These are phyloP conservation scores for Passer domesticus DNA, from an alignment of 2,113 vertebrate species.

Conservation along the genomic window DNA sequence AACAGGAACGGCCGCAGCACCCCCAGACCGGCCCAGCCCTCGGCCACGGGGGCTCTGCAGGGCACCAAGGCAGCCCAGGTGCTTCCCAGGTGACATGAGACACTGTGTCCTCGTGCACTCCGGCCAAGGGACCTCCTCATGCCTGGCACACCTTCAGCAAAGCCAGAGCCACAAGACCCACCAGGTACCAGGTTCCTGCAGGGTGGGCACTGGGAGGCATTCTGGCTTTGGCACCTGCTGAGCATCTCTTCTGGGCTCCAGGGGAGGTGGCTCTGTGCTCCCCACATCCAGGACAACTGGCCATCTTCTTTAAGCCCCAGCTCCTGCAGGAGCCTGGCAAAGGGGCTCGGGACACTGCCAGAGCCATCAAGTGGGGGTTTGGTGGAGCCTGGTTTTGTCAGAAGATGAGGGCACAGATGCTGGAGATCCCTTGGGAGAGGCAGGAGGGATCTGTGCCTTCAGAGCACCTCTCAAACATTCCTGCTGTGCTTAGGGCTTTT, in stretches of 20 bases:
- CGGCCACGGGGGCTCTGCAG: neutral
- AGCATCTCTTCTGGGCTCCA: neutral
- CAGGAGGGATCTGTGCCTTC: neutral
- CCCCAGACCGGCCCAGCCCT: neutral
- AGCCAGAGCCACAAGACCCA: neutral
- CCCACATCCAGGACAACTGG: neutral
- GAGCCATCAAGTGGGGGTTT: rapidly evolving
- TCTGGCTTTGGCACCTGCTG: neutral
- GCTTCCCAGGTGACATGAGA: neutral
- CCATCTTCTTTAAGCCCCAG: neutral
- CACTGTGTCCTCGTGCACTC: rapidly evolving
- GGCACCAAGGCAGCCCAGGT: neutral
- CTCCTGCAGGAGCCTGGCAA: rapidly evolving
- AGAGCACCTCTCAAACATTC: neutral
- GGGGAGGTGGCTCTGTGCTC: neutral
- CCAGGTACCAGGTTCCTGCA: neutral
- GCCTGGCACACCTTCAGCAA: neutral
- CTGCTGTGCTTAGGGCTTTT: neutral
- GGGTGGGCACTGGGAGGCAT: neutral
- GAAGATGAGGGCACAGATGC: neutral
- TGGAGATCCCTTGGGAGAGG: neutral
- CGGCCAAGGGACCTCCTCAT: rapidly evolving
- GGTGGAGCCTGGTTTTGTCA: neutral
- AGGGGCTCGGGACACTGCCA: neutral
- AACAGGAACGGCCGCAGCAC: neutral